Evolutionary conservation across 2,797 vertebrate species (phyloP), one percentile per base, ranked within the genome.

Genomic region (Chelmon rostratus): DNA sequence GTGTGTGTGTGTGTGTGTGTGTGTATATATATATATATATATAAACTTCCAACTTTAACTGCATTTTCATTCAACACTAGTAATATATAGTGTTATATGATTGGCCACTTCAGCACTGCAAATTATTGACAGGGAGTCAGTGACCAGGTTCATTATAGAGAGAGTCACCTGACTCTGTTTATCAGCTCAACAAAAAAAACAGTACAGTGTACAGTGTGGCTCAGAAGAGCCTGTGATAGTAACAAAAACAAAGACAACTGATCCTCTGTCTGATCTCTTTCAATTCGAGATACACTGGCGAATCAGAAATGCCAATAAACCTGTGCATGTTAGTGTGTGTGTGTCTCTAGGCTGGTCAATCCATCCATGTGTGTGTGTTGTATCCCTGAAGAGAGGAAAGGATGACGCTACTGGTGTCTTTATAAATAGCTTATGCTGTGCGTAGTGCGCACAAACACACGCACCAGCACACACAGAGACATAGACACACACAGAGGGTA

Each of bases 381-480:
- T 68, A 82, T 89, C 75, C 82, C 89, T 84, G 68, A 78, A 75
- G 81, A 88, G 84, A 85, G 89, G 83, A 91, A 91, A 90, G 84
- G 88, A 91, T 93, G 90, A 92, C 78, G 77, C 77, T 73, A 70
- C 81, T 78, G 62, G 54, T 85, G 71, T 84, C 31, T 50, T 85
- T 92, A 92, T 91, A 91, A 93, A 92, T 91, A 93, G 88, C 84
- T 70, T 66, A 63, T 73, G 40, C 73, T 73, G 56, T 57, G 54
- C n/a, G 35, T 42, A 42, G 40, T 0, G 40, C 1, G 8, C 8
- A 42, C 35, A 28, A 38, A 47, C 65, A 19, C 42, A 47, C 73
- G 59, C 68, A 76, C 67, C 67, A 69, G 78, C 46, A 49, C 69
- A 44, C 58, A 53, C 49, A 11, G 76, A 71, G 71, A 49, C 65